phyloP scores from a whole-genome alignment of 2,113 vertebrate species.

The Lophius piscatorius region DNA sequence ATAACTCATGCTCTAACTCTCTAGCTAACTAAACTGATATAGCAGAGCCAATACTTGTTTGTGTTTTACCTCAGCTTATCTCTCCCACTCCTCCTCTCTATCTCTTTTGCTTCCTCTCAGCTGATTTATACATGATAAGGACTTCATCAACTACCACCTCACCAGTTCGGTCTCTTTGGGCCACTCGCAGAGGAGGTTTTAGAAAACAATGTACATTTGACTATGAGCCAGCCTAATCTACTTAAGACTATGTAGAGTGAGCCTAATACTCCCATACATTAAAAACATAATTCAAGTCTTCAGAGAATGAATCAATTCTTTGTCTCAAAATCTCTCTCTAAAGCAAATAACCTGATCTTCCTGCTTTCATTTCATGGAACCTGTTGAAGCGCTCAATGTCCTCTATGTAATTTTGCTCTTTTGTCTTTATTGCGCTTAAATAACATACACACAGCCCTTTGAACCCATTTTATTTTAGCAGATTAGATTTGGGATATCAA shows the following conservation, averaged over 20 bases:
- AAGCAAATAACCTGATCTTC: conserved; percentile 30
- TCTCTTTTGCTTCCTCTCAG: conserved; percentile 46
- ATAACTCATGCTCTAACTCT: conserved; percentile 89
- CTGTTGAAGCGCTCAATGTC: conserved; percentile 60
- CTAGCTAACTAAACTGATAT: conserved; percentile 83
- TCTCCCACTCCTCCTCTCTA: conserved; percentile 55
- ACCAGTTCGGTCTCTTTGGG: conserved; percentile 58
- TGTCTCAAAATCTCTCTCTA: conserved; percentile 56
- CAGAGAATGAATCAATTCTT: conserved; percentile 40
- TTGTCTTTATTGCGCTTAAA: conserved; percentile 22
- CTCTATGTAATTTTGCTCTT: conserved; percentile 22
- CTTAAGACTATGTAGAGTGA: conserved; percentile 73
- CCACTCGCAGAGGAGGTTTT: conserved; percentile 68
- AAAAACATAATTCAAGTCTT: conserved; percentile 71
- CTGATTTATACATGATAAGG: conserved; percentile 68
- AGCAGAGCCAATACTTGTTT: conserved; percentile 81
- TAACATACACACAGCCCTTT: conserved; percentile 32
- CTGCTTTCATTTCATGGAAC: conserved; percentile 59
- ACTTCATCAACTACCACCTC: conserved; percentile 65
- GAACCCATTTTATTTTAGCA: conserved; percentile 42
- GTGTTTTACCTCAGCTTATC: conserved; percentile 72
- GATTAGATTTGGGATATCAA: conserved; percentile 48
- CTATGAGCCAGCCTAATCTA: conserved; percentile 70
- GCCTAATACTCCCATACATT: conserved; percentile 67
- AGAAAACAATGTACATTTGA: conserved; percentile 72